These are phyloP conservation scores for Denticeps clupeoides DNA, from an alignment of 2,797 vertebrate species.

Conservation along the genomic window DNA sequence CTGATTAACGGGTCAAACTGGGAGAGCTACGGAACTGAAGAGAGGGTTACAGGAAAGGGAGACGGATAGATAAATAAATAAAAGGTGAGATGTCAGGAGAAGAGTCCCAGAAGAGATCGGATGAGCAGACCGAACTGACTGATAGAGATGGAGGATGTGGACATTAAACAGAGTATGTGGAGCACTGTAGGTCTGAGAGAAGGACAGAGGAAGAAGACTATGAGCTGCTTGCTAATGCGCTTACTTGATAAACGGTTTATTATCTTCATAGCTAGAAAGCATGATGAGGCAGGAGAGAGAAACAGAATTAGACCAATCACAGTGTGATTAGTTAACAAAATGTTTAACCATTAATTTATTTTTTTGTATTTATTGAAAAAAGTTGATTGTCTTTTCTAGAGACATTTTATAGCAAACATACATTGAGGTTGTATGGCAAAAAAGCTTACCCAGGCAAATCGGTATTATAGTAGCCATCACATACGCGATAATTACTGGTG, in stretches of 20 bases:
- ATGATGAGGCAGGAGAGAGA: constrained; percentile 98
- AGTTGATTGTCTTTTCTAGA: too few relatives aligned
- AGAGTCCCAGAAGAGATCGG: too few relatives aligned
- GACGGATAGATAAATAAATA: constrained; percentile 41
- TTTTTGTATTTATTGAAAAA: neutral
- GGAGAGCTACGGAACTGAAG: constrained; percentile 37
- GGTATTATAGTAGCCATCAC: constrained; percentile 99
- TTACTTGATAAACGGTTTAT: constrained; percentile 99
- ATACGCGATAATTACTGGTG: constrained; percentile 99
- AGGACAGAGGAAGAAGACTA: constrained; percentile 56
- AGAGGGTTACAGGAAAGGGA: constrained; percentile 40
- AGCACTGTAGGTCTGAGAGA: constrained; percentile 48
- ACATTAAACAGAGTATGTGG: constrained; percentile 7
- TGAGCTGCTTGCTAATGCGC: constrained; percentile 82
- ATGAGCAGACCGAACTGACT: constrained; percentile 16
- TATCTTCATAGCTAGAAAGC: constrained; percentile 99
- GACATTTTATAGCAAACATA: neutral
- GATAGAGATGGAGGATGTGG: constrained; percentile 15
- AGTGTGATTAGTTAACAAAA: constrained; percentile 37
- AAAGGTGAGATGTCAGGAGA: too few relatives aligned
- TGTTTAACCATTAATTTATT: neutral
- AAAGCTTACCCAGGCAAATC: constrained; percentile 99
- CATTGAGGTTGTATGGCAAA: constrained; percentile 57
- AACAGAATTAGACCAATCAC: constrained; percentile 84
- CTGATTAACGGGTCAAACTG: constrained; percentile 17